Conservation (phyloP, 2,888 invertebrate genomes). For the Parnassius orleans region DNA sequence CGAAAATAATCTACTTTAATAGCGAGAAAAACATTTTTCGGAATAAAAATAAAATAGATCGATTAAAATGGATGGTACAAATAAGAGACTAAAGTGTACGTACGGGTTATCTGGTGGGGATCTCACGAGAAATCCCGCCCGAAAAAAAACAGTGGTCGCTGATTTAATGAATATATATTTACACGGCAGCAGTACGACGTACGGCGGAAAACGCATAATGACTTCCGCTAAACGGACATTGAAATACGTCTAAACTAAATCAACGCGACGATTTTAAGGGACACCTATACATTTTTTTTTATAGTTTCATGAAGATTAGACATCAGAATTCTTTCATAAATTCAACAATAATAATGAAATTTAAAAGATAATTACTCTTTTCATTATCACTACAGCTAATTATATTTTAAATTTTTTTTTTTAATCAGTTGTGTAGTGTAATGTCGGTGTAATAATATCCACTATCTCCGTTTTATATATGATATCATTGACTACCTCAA, state of each 20-base stretch:
- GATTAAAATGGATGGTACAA: neutral
- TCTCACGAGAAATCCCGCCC: conserved; percentile 43
- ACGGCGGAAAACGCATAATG: conserved; percentile 77
- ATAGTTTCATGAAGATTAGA: too few relatives aligned
- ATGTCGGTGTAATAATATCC: too few relatives aligned
- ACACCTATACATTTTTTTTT: neutral
- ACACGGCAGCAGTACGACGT: conserved; percentile 63
- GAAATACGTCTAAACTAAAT: conserved; percentile 71
- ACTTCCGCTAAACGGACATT: conserved; percentile 68
- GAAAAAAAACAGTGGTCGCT: conserved; percentile 55
- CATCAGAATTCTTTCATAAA: too few relatives aligned
- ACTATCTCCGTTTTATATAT: too few relatives aligned
- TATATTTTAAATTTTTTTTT: too few relatives aligned
- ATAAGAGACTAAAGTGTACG: conserved; percentile 33
- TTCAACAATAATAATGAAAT: too few relatives aligned
- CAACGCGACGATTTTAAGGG: conserved; percentile 24
- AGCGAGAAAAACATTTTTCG: neutral
- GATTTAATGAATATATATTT: conserved; percentile 76
- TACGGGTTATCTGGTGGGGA: conserved; percentile 45
- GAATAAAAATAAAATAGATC: neutral
- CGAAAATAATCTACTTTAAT: neutral
- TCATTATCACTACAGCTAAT: too few relatives aligned
- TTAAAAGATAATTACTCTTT: too few relatives aligned
- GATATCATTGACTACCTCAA: too few relatives aligned
- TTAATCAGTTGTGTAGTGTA: too few relatives aligned